Conservation (phyloP, 2,797 vertebrate species). For the Trachops cirrhosus region DNA sequence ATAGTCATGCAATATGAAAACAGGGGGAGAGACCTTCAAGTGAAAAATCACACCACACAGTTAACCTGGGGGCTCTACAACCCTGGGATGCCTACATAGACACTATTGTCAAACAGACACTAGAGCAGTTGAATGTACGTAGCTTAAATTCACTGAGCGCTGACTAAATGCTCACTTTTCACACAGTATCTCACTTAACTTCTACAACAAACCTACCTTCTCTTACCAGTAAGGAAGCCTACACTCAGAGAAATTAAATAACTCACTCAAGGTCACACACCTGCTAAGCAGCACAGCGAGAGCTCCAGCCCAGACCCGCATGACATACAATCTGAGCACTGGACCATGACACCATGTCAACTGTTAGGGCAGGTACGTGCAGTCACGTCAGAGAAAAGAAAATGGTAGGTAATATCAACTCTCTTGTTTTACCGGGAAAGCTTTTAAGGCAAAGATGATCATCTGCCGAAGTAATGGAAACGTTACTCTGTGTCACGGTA, state of each 20-base stretch:
- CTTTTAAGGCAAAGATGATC: constrained; percentile 31
- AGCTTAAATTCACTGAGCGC: not conserved
- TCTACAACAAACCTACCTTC: not conserved
- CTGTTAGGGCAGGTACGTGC: too few species aligned
- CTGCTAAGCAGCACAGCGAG: not conserved
- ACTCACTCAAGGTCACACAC: not conserved
- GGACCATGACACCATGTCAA: too few species aligned
- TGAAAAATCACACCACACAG: not conserved
- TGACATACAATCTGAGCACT: not conserved
- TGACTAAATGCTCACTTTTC: not conserved
- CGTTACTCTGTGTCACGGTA: not conserved
- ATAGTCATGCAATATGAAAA: not conserved
- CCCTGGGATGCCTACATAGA: not conserved
- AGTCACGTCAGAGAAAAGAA: not conserved
- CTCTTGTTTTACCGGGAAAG: not conserved
- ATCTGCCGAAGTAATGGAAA: not conserved
- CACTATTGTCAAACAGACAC: not conserved
- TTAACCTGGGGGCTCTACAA: not conserved
- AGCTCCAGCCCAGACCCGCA: not conserved
- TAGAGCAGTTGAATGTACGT: not conserved
- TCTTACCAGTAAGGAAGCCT: not conserved
- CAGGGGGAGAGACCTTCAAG: not conserved
- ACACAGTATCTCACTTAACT: not conserved
- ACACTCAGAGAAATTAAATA: not conserved
- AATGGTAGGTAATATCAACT: not conserved